Evolutionary conservation across 1,140 invertebrate species (phyloP), one percentile per base, ranked within the genome.

Genomic region (Drosophila arawakana): DNA sequence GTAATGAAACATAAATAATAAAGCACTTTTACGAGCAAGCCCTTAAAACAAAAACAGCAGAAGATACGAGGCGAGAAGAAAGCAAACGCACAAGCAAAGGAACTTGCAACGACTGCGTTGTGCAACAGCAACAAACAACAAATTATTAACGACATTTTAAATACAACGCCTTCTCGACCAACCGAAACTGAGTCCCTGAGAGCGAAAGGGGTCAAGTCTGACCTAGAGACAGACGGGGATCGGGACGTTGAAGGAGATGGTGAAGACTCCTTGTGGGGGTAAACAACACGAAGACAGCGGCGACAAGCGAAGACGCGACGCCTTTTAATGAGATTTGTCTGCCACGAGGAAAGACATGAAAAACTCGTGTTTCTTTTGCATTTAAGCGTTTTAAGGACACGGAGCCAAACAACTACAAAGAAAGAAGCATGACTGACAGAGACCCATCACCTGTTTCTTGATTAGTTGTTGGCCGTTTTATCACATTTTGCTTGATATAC

Each of bases 61-160:
- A 54, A 43, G 5, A 43, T 0, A 30, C 25, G 25, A 30, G 25
- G 6, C 25, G 25, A 43, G 39, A 61, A 54, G 44, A 61, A 62
- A 21, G 34, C 55, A 58, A 21, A 62, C 13, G 34, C 55, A 58
- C n/a, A 59, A 43, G 43, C 13, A 30, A 30, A 57, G 61, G 62
- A 47, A 85, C 70, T 73, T 63, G 59, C 41, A 43, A 50, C 57
- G 63, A 59, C 52, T 50, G 39, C 46, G 54, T 66, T 10, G 5
- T 39, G 37, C 37, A 43, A 10, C 58, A 60, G 49, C 62, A 75
- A 71, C 66, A 85, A 41, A 82, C 79, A 85, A 85, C 82, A 85
- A 89, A 89, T 89, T 89, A 89, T 89, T 89, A 90, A 89, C 84
- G 84, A 89, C 84, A 89, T 89, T 89, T 89, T 89, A 89, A 89